Percentiles rank a stretch among this genome's conserved stretches.
Conservation (phyloP, 2,797 vertebrate genomes). For the Picus viridis region DNA sequence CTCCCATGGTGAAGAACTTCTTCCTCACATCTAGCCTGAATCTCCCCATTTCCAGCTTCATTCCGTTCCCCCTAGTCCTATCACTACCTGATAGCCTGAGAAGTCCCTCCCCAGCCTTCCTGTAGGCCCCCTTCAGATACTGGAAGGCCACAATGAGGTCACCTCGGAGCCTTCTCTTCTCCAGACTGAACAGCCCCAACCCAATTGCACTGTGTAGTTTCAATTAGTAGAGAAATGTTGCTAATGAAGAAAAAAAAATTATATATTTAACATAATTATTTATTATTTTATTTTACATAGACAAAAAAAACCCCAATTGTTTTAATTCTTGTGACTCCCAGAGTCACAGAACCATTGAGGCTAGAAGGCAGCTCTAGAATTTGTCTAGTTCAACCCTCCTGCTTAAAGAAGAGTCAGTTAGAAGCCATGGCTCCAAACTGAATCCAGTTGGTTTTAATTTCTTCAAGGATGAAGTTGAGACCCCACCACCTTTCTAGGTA, state of each 20-base stretch:
- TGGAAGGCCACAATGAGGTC: too few species aligned
- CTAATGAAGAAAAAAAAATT: accelerated
- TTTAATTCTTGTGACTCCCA: background rate
- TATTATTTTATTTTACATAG: background rate
- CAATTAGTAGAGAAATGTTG: background rate
- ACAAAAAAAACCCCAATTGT: background rate
- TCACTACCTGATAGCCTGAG: too few species aligned
- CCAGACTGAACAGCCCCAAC: too few species aligned
- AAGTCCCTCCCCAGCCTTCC: too few species aligned
- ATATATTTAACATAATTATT: accelerated
- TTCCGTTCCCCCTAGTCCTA: too few species aligned
- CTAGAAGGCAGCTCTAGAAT: background rate
- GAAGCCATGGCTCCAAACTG: too few species aligned
- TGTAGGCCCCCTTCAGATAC: too few species aligned
- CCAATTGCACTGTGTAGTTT: background rate
- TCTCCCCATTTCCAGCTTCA: too few species aligned
- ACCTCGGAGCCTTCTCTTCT: too few species aligned
- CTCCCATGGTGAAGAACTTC: too few species aligned
- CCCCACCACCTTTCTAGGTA: too few species aligned
- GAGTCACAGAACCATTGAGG: background rate
- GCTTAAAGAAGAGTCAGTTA: background rate
- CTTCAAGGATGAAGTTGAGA: background rate
- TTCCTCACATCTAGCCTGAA: too few species aligned
- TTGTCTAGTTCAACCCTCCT: background rate
- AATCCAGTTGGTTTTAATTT: background rate